Evolutionary conservation across 2,797 vertebrate genomes (phyloP).

Genomic region (Anguilla marmorata): DNA sequence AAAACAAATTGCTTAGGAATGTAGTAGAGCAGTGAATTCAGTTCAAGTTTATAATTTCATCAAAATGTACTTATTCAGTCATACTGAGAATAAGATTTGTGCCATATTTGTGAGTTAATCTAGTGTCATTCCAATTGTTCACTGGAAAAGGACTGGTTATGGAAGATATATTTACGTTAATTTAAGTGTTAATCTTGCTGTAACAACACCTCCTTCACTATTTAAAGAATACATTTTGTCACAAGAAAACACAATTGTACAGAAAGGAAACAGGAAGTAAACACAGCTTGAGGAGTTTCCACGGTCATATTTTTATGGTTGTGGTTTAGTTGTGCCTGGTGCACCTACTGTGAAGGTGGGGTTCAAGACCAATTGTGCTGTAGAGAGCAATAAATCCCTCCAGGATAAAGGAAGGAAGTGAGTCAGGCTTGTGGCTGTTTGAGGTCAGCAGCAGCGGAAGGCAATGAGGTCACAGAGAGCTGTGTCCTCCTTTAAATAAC

Average conservation of each 20-base stretch:
- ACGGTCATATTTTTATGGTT: not conserved
- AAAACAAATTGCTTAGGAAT: no score
- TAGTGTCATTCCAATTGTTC: not conserved
- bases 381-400: slow-evolving; percentile 26
- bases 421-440: not conserved
- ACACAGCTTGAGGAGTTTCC: slow-evolving; percentile 1
- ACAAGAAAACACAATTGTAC: not conserved
- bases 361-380: slow-evolving; percentile 1
- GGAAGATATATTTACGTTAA: not conserved
- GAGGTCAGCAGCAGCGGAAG: slow-evolving; percentile 5
- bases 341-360: not conserved
- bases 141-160: not conserved
- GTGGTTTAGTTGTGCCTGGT: not conserved
- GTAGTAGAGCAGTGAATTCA: not conserved
- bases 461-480: not conserved
- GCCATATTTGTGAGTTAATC: not conserved
- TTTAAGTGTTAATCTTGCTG: not conserved
- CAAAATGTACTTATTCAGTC: not conserved
- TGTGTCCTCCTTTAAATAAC: not conserved
- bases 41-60: not conserved
- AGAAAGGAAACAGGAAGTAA: not conserved
- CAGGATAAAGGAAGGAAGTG: not conserved
- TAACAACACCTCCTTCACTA: not conserved
- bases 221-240: not conserved
- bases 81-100: not conserved